Evolutionary conservation across 2,797 vertebrate genomes (phyloP).

Genomic region (Myioborus melanocephalus): DNA sequence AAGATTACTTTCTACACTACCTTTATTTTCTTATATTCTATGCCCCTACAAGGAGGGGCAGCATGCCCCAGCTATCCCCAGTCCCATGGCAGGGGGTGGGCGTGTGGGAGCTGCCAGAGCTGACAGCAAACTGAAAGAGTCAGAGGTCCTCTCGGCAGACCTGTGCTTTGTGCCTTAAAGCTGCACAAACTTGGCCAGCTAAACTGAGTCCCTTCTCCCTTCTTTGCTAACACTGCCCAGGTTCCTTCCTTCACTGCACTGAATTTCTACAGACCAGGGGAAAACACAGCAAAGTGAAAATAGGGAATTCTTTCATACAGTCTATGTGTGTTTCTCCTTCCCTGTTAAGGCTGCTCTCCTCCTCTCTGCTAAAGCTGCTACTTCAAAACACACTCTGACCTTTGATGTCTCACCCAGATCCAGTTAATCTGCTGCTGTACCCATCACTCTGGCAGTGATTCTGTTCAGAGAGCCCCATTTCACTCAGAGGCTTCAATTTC

Average conservation of each 20-base stretch:
- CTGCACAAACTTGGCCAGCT: neutral
- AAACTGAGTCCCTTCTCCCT: neutral
- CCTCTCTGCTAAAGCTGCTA: neutral
- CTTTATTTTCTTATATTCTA: no score
- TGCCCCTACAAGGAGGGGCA: neutral
- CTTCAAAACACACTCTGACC: neutral
- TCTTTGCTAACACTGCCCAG: neutral
- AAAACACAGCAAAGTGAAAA: neutral
- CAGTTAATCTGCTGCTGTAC: neutral
- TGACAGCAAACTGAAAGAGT: neutral
- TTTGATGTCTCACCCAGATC: neutral
- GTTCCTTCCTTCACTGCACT: neutral
- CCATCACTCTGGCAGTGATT: neutral
- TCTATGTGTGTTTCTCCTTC: neutral
- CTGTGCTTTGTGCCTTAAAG: neutral
- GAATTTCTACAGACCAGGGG: neutral
- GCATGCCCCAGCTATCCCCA: neutral
- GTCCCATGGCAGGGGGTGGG: rapidly evolving
- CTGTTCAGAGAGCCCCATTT: neutral
- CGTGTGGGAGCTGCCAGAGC: rapidly evolving
- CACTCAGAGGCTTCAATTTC: neutral
- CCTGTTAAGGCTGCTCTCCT: neutral
- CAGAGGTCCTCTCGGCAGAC: neutral
- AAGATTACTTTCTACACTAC: no score
- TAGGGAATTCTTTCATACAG: neutral